Percentiles rank a stretch among this genome's conserved stretches.
phyloP scores from a whole-genome alignment of 2,113 vertebrate species.

The Zosterops japonicus region DNA sequence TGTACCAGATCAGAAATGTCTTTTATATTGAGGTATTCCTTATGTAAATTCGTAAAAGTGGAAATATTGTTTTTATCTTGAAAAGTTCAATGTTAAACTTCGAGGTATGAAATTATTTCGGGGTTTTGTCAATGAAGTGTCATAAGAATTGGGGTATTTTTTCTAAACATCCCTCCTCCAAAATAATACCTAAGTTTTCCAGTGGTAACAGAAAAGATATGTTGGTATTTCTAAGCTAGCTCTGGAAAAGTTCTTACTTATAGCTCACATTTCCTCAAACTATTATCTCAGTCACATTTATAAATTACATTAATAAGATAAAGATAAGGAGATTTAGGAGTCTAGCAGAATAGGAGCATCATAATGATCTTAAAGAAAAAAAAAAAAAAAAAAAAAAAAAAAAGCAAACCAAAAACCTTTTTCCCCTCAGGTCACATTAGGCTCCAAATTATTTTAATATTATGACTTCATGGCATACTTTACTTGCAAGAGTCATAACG shows the following conservation, averaged over 20 bases:
- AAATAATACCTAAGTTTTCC: background rate
- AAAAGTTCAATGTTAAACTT: background rate
- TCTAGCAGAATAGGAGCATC: background rate
- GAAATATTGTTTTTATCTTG: background rate
- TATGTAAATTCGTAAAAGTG: background rate
- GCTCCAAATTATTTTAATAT: background rate
- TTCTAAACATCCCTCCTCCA: background rate
- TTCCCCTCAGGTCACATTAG: background rate
- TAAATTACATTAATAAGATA: background rate
- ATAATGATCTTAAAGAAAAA: background rate
- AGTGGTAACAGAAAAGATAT: background rate
- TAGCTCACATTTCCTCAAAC: background rate
- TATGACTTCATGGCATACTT: background rate
- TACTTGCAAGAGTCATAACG: background rate
- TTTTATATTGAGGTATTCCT: background rate
- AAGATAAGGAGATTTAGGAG: background rate
- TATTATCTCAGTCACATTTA: background rate
- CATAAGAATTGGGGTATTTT: background rate
- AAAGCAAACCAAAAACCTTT: too few species aligned
- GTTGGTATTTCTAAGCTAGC: background rate
- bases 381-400: too few species aligned
- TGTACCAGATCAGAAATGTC: background rate
- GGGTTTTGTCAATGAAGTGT: background rate
- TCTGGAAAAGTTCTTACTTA: background rate
- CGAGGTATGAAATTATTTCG: background rate